phyloP scores from a whole-genome alignment of 2,797 vertebrate genomes.

The Apodemus agrarius region DNA sequence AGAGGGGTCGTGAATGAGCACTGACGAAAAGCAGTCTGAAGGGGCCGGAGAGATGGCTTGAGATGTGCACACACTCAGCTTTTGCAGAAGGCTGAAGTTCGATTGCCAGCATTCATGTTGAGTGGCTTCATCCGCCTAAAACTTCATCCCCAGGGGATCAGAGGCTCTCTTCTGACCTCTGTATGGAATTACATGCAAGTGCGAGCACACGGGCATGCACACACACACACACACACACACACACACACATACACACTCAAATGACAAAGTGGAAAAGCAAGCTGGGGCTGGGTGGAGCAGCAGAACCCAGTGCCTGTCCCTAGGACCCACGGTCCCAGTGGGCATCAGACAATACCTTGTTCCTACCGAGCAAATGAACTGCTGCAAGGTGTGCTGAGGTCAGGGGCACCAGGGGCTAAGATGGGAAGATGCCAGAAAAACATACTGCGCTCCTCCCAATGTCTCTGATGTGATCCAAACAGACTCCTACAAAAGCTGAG shows the following conservation, averaged over 20 bases:
- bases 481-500: not conserved
- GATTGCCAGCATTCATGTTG: not conserved
- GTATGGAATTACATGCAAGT: not conserved
- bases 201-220: no score
- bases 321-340: not conserved
- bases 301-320: not conserved
- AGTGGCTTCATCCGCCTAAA: not conserved
- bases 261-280: not conserved
- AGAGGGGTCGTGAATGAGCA: not conserved
- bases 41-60: not conserved
- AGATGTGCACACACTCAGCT: not conserved
- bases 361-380: not conserved
- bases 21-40: not conserved
- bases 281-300: not conserved
- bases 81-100: not conserved
- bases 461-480: not conserved
- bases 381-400: not conserved
- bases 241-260: not conserved
- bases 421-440: constrained; percentile 26
- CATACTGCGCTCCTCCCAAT: not conserved
- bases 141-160: not conserved
- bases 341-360: not conserved
- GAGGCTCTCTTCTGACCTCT: not conserved
- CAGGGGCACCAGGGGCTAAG: not conserved
- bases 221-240: not conserved